Percentiles rank a stretch among this genome's conserved stretches.
Conservation (phyloP, 1,140 invertebrate genomes). For the Saxidomus purpurata region DNA sequence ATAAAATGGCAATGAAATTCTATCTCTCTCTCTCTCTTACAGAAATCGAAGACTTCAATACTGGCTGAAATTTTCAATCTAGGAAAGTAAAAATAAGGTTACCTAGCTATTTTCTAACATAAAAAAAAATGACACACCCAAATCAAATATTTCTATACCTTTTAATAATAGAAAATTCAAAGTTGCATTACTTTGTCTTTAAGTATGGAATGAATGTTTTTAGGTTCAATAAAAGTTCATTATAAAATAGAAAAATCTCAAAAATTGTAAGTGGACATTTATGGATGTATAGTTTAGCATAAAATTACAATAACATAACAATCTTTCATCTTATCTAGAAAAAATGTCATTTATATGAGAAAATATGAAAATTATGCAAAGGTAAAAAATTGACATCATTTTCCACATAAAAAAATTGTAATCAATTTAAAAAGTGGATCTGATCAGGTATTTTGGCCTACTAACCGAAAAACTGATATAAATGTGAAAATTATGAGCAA, state of each 20-base stretch:
- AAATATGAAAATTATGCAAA: slow-evolving; percentile 37
- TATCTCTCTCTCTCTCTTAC: background rate
- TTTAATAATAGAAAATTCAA: too few species aligned
- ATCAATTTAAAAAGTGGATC: background rate
- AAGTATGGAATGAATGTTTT: too few species aligned
- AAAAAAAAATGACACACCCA: too few species aligned
- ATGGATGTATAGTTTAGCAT: background rate
- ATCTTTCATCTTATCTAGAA: slow-evolving; percentile 15
- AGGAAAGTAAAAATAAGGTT: background rate
- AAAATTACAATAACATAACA: slow-evolving; percentile 1
- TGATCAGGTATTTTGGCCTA: background rate
- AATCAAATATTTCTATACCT: too few species aligned
- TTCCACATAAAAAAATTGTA: background rate
- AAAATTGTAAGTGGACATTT: background rate
- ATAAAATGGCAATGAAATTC: slow-evolving; percentile 13
- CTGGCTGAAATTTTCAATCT: background rate
- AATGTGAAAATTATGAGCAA: background rate
- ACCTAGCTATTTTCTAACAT: background rate
- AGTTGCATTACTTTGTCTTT: too few species aligned
- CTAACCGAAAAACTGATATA: background rate
- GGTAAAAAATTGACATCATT: slow-evolving; percentile 8
- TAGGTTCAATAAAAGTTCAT: too few species aligned
- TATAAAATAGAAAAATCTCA: too few species aligned
- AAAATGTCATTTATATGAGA: background rate
- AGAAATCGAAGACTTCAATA: background rate